phyloP scores from a whole-genome alignment of 2,888 invertebrate species.

The Volucella zonaria region DNA sequence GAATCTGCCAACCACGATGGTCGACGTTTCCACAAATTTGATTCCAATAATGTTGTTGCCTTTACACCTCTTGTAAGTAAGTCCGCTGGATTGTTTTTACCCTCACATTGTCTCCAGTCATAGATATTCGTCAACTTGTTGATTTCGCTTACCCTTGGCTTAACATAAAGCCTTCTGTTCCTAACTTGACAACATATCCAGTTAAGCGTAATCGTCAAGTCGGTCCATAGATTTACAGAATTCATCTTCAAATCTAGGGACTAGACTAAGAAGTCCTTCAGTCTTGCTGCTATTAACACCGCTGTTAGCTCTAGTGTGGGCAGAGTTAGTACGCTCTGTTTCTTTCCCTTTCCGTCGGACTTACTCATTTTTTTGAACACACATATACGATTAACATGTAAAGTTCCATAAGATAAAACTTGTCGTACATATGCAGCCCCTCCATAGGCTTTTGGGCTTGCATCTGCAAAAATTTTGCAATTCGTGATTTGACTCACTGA shows the following conservation, averaged over 20 bases:
- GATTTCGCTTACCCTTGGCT: constrained; percentile 36
- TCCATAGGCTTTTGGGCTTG: constrained; percentile 63
- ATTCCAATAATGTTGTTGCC: constrained; percentile 30
- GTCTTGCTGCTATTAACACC: constrained; percentile 7
- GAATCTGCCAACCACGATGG: background rate
- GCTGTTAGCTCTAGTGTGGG: constrained; percentile 20
- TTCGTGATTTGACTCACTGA: constrained; percentile 13
- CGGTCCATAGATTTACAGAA: background rate
- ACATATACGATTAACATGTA: background rate
- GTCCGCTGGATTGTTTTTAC: constrained; percentile 31
- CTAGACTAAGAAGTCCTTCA: constrained; percentile 1
- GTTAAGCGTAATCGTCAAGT: background rate
- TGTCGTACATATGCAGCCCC: constrained; percentile 58
- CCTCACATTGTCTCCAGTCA: constrained; percentile 40
- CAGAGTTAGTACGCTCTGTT: background rate
- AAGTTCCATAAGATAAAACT: background rate
- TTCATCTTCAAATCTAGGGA: constrained; percentile 15
- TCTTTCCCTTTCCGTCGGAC: background rate
- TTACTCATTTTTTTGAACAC: background rate
- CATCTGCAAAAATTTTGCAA: constrained; percentile 27
- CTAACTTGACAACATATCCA: constrained; percentile 16
- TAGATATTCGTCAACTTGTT: constrained; percentile 21
- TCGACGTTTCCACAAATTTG: background rate
- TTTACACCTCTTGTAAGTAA: constrained; percentile 38
- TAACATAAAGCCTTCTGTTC: background rate